Base-by-base conservation (phyloP, 2,888 invertebrate species). In the Eurytoma adleriae region DNA sequence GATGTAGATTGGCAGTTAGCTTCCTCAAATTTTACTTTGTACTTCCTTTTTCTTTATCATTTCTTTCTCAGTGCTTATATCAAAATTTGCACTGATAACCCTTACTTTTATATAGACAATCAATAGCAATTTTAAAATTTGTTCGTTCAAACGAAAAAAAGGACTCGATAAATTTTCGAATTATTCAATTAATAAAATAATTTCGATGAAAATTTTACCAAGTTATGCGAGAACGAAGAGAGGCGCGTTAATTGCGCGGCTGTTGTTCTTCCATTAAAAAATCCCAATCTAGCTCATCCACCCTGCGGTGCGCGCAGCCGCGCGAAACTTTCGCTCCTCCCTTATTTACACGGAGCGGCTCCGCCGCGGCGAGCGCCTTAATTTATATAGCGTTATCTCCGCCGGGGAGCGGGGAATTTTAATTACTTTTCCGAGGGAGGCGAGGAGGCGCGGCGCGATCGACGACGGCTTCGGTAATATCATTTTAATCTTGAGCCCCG, bases 301-400 rank as follows among this genome's bases (percentile, higher is more conserved):
- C 40, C 40, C 5, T 40, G 30, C 7, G 4, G 7, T 40, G 40
- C 40, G 40, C 40, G 5, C 40, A 40, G 40, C 40, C 40, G 40
- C 40, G 40, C 40, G 7, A 40, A 40, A 40, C 7, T 50, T 24
- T 57, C n/a, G 18, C 27, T 61, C 61, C 54, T 16, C 20, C 61
- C 69, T n/a, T 52, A 76, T 77, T 70, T 77, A 70, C 64, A 48
- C n/a, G 24, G 24, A 56, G 16, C 54, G 24, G 48, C 56, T 3
- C 24, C 18, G 40, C n/a, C 10, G 18, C 18, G 54, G 13, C 76
- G 5, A 14, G 54, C 54, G 64, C 54, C 87, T 87, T 87, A 86
- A 88, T 89, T 89, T 86, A 85, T 86, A 85, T 85, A 77, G 82
- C 80, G 86, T 86, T 86, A 85, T 85, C 86, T 86, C 52, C 52